Conservation (phyloP, 2,888 invertebrate species). For the Ceramica pisi region DNA sequence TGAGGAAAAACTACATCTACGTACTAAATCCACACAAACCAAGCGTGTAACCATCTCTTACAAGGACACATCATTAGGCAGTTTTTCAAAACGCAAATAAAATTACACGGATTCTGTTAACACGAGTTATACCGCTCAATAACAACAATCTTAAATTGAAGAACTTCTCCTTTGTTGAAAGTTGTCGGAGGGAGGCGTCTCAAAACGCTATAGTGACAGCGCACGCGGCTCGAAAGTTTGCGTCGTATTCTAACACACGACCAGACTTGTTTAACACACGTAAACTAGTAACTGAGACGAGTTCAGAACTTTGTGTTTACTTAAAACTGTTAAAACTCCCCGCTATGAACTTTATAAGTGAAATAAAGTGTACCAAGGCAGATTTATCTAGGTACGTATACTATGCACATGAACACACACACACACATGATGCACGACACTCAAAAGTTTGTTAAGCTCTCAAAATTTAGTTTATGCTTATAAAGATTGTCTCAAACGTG, state of each 20-base stretch:
- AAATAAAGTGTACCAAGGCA: slow-evolving; percentile 67
- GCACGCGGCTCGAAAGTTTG: slow-evolving; percentile 67
- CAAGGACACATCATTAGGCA: slow-evolving; percentile 34
- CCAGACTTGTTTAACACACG: slow-evolving; percentile 69
- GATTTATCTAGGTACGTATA: slow-evolving; percentile 48
- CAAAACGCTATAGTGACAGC: slow-evolving; percentile 60
- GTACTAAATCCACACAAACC: slow-evolving; percentile 7
- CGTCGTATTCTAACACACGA: slow-evolving; percentile 65
- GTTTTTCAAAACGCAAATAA: slow-evolving; percentile 48
- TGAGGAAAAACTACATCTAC: background rate
- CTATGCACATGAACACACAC: background rate
- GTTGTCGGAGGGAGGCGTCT: slow-evolving; percentile 51
- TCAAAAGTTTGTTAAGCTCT: slow-evolving; percentile 33
- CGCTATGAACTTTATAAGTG: slow-evolving; percentile 68
- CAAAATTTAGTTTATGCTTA: slow-evolving; percentile 51
- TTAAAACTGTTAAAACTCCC: slow-evolving; percentile 74
- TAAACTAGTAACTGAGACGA: slow-evolving; percentile 74
- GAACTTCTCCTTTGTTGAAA: slow-evolving; percentile 62
- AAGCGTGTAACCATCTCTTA: background rate
- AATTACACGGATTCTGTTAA: slow-evolving; percentile 47
- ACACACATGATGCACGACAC: slow-evolving; percentile 33
- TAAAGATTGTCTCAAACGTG: slow-evolving; percentile 42
- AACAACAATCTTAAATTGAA: slow-evolving; percentile 67
- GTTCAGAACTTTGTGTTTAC: slow-evolving; percentile 70
- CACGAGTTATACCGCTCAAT: slow-evolving; percentile 59